Conservation (phyloP, 2,888 invertebrate genomes). For the Thecophora atra region DNA sequence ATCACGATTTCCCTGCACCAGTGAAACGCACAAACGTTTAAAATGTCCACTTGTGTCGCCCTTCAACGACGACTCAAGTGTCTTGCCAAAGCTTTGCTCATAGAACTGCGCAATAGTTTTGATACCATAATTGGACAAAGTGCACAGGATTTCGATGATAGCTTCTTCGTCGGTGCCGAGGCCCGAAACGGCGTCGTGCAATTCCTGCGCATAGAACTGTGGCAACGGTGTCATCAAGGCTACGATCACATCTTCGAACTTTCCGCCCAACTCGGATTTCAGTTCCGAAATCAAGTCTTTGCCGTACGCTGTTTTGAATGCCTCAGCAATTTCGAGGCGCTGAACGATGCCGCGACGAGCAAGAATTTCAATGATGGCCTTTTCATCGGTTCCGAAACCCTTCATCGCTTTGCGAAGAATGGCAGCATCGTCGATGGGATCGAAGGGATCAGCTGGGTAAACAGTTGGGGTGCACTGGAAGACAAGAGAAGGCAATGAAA, state of each 20-base stretch:
- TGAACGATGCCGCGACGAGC: slow-evolving; percentile 90
- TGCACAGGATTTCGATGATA: slow-evolving; percentile 92
- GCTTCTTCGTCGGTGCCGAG: slow-evolving; percentile 90
- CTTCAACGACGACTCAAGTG: slow-evolving; percentile 85
- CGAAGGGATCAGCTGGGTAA: slow-evolving; percentile 86
- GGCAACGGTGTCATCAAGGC: slow-evolving; percentile 89
- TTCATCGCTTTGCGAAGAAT: slow-evolving; percentile 91
- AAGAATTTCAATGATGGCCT: slow-evolving; percentile 88
- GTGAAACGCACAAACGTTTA: slow-evolving; percentile 87
- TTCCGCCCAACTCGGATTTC: slow-evolving; percentile 89
- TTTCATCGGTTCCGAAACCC: slow-evolving; percentile 91
- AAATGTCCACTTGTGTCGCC: slow-evolving; percentile 97
- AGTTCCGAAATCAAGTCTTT: slow-evolving; percentile 85
- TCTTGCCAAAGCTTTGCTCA: slow-evolving; percentile 82
- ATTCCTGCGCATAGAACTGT: slow-evolving; percentile 90
- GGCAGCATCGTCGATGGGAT: slow-evolving; percentile 85
- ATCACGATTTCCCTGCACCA: slow-evolving; percentile 88
- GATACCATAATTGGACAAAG: slow-evolving; percentile 89
- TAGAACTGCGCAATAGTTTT: slow-evolving; percentile 85
- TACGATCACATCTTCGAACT: slow-evolving; percentile 89
- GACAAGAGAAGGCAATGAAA: too few relatives aligned
- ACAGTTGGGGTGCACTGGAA: slow-evolving; percentile 86
- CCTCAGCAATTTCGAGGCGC: slow-evolving; percentile 87
- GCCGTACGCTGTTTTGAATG: slow-evolving; percentile 92
- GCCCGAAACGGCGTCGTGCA: slow-evolving; percentile 87